A percentile compares a stretch with the other conserved stretches of the same genome.
Evolutionary conservation across 2,797 vertebrate genomes (phyloP).

Genomic region (Mormyrops attenuatus): DNA sequence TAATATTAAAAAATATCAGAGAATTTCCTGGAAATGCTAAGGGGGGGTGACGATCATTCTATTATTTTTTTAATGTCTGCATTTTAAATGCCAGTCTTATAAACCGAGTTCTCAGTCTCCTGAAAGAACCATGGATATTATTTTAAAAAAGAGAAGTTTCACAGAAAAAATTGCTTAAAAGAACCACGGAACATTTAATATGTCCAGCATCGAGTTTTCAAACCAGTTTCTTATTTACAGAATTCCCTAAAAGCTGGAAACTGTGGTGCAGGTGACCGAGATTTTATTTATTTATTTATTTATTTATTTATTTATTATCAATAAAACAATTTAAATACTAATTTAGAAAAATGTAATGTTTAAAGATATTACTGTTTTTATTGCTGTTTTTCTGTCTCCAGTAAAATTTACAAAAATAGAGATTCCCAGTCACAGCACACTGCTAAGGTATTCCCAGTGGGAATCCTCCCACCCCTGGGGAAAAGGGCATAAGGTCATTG

Average conservation of each 20-base stretch:
- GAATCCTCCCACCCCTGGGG: neutral
- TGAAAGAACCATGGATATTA: neutral
- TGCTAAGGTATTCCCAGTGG: neutral
- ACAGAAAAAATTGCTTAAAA: neutral
- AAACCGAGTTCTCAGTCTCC: neutral
- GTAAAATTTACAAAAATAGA: neutral
- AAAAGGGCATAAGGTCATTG: neutral
- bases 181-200: neutral
- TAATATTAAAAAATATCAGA: neutral
- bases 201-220: neutral
- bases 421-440: neutral
- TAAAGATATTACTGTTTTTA: neutral
- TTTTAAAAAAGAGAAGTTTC: no score
- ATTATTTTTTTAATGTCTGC: neutral
- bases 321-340: neutral
- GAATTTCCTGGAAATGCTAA: neutral
- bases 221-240: neutral
- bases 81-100: neutral
- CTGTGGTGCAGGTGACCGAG: neutral
- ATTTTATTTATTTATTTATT: neutral
- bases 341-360: neutral
- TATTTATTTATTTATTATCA: neutral
- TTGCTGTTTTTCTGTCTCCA: neutral
- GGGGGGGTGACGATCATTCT: neutral
- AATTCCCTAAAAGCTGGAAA: neutral